Evolutionary conservation across 2,888 invertebrate genomes (phyloP).

Genomic region (Drosophila multiciliata): DNA sequence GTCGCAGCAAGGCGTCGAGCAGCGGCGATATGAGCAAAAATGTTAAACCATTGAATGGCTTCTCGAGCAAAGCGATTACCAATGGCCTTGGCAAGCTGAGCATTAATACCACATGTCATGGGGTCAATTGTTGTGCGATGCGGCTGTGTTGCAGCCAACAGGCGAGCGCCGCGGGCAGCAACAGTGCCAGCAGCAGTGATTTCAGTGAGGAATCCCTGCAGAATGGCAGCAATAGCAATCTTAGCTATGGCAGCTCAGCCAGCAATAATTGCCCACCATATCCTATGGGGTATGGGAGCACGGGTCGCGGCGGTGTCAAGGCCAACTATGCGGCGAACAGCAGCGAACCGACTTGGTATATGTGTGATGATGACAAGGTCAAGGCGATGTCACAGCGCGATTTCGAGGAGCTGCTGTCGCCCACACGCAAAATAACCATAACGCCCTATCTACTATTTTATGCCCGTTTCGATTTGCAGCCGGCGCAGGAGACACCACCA

Average conservation of each 20-base stretch:
- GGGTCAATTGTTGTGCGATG: conserved; percentile 87
- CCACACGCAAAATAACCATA: conserved; percentile 90
- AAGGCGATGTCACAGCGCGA: conserved; percentile 91
- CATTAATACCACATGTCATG: conserved; percentile 86
- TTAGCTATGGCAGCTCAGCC: conserved; percentile 56
- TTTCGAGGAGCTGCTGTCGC: conserved; percentile 91
- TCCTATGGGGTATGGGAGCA: conserved; percentile 82
- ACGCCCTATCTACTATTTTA: conserved; percentile 96
- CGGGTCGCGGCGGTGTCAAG: conserved; percentile 79
- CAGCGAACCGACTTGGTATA: conserved; percentile 89
- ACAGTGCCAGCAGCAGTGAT: conserved; percentile 76
- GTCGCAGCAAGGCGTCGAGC: conserved; percentile 84
- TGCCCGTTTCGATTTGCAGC: conserved; percentile 87
- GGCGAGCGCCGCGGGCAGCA: conserved; percentile 54
- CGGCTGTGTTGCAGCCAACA: conserved; percentile 80
- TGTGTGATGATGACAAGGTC: conserved; percentile 95
- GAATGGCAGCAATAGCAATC: conserved; percentile 77
- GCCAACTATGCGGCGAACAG: conserved; percentile 55
- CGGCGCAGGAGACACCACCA: conserved; percentile 46
- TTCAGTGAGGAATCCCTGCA: conserved; percentile 79
- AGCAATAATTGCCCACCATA: conserved; percentile 49
- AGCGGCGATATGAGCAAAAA: conserved; percentile 85
- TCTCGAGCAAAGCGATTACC: conserved; percentile 82
- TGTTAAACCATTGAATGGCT: conserved; percentile 84
- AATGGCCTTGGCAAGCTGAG: conserved; percentile 84